Base-by-base conservation (phyloP, 1,140 invertebrate species). In the Drosophila chauvacae region DNA sequence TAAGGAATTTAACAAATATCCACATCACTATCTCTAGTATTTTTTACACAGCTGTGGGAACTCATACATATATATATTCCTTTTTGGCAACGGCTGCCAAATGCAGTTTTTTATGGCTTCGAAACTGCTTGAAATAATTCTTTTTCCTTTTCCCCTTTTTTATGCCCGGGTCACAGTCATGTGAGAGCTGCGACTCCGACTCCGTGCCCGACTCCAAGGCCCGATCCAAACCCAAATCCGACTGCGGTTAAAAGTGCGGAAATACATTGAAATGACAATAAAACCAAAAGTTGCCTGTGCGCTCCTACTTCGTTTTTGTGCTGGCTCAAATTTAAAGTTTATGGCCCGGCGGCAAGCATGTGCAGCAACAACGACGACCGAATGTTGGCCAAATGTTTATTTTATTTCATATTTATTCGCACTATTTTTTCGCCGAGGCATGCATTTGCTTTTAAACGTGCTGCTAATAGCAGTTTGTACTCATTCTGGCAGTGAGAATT, bases 191-290 rank as follows among this genome's bases (percentile, higher is more conserved):
- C 51, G 69, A 72, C 65, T 70, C 48, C 39, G 62, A 30, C 26
- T 18, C 26, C 35, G 16, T 26, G 10, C 14, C 50, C 18, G 58
- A 64, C 44, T 50, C 60, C 26, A 28, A 53, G 13, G 42, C 41
- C 30, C 20, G 45, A 18, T 70, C 64, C 53, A 41, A 61, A 26
- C 60, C 35, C 47, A 42, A 73, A 59, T 51, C 68, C 70, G 44
- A 85, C 85, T 88, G 81, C 85, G 85, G 85, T 90, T 85, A 90
- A 90, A 90, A 90, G 85, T 85, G 85, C 85, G 85, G 81, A 90
- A 90, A 88, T 88, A 81, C 78, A 88, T 88, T 90, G 86, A 90
- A 90, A 90, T 90, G 85, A 90, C 85, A 90, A 90, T 90, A 90
- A 90, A 90, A 90, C 85, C 84, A 90, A 85, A 90, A 90, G 74